phyloP scores from a whole-genome alignment of 1,140 invertebrate species.

The Medauroidea extradentata region DNA sequence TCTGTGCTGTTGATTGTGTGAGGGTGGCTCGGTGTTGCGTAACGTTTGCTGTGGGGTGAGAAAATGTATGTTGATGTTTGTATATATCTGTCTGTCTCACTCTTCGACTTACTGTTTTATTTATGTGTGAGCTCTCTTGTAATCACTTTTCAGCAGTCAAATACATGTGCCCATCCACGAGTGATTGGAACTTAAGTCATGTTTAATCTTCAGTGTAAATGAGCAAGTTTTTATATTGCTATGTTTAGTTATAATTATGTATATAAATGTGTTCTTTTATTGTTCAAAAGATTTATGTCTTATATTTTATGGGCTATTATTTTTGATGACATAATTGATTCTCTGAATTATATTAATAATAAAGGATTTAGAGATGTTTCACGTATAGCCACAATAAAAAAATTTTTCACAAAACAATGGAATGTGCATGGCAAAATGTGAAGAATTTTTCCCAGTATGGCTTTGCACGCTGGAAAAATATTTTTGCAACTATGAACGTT shows the following conservation, averaged over 20 bases:
- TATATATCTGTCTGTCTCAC: not conserved
- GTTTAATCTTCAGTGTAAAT: conserved; percentile 15
- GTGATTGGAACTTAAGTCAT: conserved; percentile 10
- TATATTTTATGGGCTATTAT: conserved; percentile 6
- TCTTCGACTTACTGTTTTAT: conserved; percentile 1
- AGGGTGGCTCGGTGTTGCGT: not conserved
- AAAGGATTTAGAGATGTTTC: conserved; percentile 7
- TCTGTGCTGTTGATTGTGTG: not conserved
- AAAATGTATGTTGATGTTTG: not conserved
- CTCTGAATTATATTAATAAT: conserved; percentile 7
- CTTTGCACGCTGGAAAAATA: not conserved
- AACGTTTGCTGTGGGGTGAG: not conserved
- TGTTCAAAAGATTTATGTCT: conserved; percentile 11
- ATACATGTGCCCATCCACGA: not conserved
- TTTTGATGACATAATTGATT: conserved; percentile 9
- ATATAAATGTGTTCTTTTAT: conserved; percentile 12
- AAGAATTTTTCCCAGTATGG: not conserved
- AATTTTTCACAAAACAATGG: conserved; percentile 13
- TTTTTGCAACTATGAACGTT: not conserved
- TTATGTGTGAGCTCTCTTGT: conserved; percentile 5
- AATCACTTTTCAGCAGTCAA: not conserved
- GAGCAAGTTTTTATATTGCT: conserved; percentile 14
- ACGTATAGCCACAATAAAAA: conserved; percentile 12
- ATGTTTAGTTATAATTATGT: conserved; percentile 12
- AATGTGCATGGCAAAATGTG: conserved; percentile 10